Evolutionary conservation across 2,113 vertebrate genomes (phyloP), one percentile per base, ranked within the genome.

Genomic region (Mesitornis unicolor): DNA sequence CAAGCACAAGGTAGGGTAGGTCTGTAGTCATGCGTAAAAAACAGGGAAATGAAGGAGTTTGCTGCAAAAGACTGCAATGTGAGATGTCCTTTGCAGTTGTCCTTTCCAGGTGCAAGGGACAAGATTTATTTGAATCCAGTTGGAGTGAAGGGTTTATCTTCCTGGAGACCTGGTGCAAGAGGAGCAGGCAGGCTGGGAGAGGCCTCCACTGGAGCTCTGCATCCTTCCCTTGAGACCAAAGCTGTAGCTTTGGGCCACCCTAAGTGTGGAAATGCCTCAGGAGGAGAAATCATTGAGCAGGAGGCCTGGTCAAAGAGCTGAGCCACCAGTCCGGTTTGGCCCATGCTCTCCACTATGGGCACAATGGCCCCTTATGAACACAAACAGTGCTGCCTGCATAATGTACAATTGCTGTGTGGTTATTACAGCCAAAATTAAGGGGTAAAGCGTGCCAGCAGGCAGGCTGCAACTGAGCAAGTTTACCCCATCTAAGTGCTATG

Each of bases 401-500:
- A 60, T 0, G 1, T 11, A n/a, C 35, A 2, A 5, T 16, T 64
- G 13, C 11, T 0, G 0, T 13, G 36, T 29, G 26, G 24, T 84
- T 69, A 43, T 18, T 36, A 16, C 18, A 89, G 6, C 12, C 43
- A 31, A 35, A 60, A 29, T 36, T 42, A 38, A 51, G 22, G 48
- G 38, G 21, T 20, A 40, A 28, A 47, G 59, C 1, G 2, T 33
- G 35, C 19, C 7, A 4, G 53, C 56, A 67, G 74, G 45, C 54
- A 26, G 57, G 16, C 63, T 48, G 20, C 0, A 2, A 4, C 38
- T 13, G 36, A 36, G 31, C 0, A 2, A 8, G 26, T 54, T 76
- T 35, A 16, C 29, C 20, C 38, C 42, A 35, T 17, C 26, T 3
- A 26, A 73, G n/a, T 0, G 1, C 22, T 22, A 13, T 0, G 0